Base-by-base conservation (phyloP, 2,888 invertebrate genomes). In the Horisme vitalbata region DNA sequence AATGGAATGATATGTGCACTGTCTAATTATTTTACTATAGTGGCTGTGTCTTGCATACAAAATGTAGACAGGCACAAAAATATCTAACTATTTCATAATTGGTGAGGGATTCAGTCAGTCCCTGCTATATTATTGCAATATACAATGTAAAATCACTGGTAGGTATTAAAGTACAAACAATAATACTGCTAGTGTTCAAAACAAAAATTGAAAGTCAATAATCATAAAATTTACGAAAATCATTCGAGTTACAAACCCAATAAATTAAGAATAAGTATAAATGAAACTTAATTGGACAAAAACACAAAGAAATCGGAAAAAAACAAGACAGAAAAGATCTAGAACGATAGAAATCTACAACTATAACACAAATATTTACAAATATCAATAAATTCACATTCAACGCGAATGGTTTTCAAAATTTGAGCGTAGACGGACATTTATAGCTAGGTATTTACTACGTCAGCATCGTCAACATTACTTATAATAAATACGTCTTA, bases 281-380 rank as follows among this genome's bases (percentile, higher is more conserved):
- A 38, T 32, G 5, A 44, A 36, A 18, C 31, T 6, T 33, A 35
- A 44, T 48, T 43, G 34, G 24, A 41, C 15, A 35, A 26, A 35
- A 3, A 41, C 32, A 18, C 54, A 51, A 52, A 56, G 46, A 41
- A 53, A 26, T 48, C 43, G 12, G 38, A 34, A 50, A 50, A 45
- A 30, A 41, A 26, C 18, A 43, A 34, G 34, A 38, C 26, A 45
- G 23, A 35, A 6, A 24, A 41, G 15, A 38, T 23, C 30, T 28
- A 48, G 44, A 47, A 46, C 30, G 41, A 15, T 21, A 47, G 43
- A 36, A 46, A 36, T 37, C 12, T 12, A 47, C 44, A 15, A 31
- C 11, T 18, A 2, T 5, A 18, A 4, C 6, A 18, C 6, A 18
- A 18, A 28, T 59, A 55, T 57, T 49, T 53, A 57, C 57, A 59